A percentile compares a stretch with the other conserved stretches of the same genome.
phyloP scores from a whole-genome alignment of 2,113 vertebrate genomes.

The Notiomystis cincta region DNA sequence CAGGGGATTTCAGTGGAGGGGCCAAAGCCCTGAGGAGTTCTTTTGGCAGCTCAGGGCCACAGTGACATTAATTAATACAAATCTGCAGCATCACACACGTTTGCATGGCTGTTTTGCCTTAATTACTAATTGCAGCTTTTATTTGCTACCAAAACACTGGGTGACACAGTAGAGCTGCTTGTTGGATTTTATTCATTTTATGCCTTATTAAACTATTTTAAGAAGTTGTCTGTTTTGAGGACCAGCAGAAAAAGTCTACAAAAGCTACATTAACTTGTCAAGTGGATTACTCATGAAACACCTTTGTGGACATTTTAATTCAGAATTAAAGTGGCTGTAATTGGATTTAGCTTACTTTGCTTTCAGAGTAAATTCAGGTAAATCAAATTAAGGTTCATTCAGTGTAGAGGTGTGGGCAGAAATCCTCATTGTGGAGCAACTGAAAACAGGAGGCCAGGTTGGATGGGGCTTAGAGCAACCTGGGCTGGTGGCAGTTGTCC shows the following conservation, averaged over 20 bases:
- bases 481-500: neutral
- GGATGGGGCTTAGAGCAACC: neutral
- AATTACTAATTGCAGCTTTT: neutral
- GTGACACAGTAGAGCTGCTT: neutral
- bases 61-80: neutral
- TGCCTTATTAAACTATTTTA: neutral
- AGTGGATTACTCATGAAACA: conserved; percentile 36
- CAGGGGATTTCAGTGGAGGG: neutral
- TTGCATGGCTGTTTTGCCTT: neutral
- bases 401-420: neutral
- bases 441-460: neutral
- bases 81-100: neutral
- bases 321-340: conserved; percentile 26
- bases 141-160: neutral
- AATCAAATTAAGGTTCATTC: conserved; percentile 37
- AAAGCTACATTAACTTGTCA: neutral
- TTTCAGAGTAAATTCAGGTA: conserved; percentile 20
- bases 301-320: conserved; percentile 13
- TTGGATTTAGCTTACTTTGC: conserved; percentile 15
- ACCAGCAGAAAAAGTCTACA: neutral
- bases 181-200: neutral
- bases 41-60: neutral
- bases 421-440: neutral
- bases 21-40: neutral
- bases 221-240: neutral